phyloP scores from a whole-genome alignment of 1,140 invertebrate genomes.

The Drosophila busckii region DNA sequence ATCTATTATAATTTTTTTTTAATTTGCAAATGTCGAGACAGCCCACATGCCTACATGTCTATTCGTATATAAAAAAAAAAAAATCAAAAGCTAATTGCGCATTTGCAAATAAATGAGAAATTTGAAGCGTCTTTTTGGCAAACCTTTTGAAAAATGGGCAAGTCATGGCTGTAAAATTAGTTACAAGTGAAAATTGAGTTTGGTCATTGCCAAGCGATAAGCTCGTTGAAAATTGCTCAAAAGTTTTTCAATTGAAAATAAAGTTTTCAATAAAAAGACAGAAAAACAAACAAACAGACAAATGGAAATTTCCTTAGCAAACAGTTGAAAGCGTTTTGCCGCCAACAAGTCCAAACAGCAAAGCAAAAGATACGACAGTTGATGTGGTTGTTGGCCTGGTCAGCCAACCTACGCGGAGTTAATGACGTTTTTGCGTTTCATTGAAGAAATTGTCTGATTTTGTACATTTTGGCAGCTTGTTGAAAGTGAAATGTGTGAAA shows the following conservation, averaged over 20 bases:
- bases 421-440: constrained; percentile 75
- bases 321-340: constrained; percentile 64
- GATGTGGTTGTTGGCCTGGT: too few relatives aligned
- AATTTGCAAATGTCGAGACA: background rate
- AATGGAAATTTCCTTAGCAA: constrained; percentile 53
- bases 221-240: constrained; percentile 18
- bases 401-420: constrained; percentile 67
- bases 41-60: too few relatives aligned
- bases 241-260: constrained; percentile 59
- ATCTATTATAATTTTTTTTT: constrained; percentile 1
- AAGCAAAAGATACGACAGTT: too few relatives aligned
- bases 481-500: constrained; percentile 77
- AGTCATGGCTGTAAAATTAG: constrained; percentile 28
- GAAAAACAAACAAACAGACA: constrained; percentile 12
- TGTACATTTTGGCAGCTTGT: constrained; percentile 70
- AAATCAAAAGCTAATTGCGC: constrained; percentile 8
- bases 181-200: constrained; percentile 48
- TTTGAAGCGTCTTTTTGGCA: constrained; percentile 21
- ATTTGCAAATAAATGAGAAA: constrained; percentile 15
- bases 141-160: constrained; percentile 36
- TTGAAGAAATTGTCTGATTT: constrained; percentile 46
- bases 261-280: constrained; percentile 59
- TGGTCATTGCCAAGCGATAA: constrained; percentile 38
- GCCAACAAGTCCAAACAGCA: constrained; percentile 12
- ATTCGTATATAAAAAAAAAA: background rate